Evolutionary conservation across 2,113 vertebrate species (phyloP), one percentile per base, ranked within the genome.

Genomic region (Tetraodon nigroviridis): DNA sequence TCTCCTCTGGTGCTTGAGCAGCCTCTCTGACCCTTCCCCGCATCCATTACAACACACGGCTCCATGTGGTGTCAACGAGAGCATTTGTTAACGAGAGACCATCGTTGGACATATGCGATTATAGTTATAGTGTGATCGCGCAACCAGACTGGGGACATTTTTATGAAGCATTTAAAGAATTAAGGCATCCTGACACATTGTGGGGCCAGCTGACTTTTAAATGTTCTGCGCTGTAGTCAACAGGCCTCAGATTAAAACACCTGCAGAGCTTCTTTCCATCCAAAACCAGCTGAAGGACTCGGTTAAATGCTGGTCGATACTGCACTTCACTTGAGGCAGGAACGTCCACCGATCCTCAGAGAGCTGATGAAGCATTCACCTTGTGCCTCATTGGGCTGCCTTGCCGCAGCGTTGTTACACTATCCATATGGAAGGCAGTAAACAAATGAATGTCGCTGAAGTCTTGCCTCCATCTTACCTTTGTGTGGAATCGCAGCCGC

Each of bases 311-410:
- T 58, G 67, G 67, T 79, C 64, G 70, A 75, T 68, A 52, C 59
- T 64, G 48, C 68, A 81, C 60, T 58, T 18, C 68, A 81, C 60
- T 58, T 18, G 59, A 74, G 67, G 73, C 62, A 69, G 51, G 71
- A 63, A 66, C 8, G 22, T 54, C 78, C 41, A 14, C 55, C 81
- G 58, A 45, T 76, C 73, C 71, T 80, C 69, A 67, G 65, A 80
- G 59, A 81, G 66, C 58, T 67, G 84, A 83, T 81, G 79, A 75
- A 82, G 79, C 77, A 42, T 82, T 75, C 72, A 75, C 76, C 81
- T 57, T 62, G 71, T 63, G 84, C 82, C 75, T 86, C 86, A 85
- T 85, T 86, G 82, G 77, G 79, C 77, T 69, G 75, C 84, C 75
- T 84, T 77, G 73, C 78, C 76, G 83, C 77, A 81, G 84, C 86